These are phyloP conservation scores for Pseudococcus longispinus DNA, from an alignment of 2,888 invertebrate species.

Conservation along the genomic window DNA sequence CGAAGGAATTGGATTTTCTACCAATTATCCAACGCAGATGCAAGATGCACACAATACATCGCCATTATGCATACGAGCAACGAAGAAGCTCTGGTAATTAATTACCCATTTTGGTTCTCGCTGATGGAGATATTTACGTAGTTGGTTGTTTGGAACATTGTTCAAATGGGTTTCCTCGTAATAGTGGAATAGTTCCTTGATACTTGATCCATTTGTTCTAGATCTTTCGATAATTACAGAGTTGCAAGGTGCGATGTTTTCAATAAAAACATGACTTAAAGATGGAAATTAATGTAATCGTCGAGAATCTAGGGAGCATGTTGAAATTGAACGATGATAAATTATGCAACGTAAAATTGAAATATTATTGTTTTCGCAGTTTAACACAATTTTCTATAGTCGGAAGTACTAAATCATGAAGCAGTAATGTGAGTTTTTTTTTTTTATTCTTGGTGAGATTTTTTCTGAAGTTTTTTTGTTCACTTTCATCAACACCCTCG, in stretches of 20 bases:
- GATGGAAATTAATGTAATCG: not conserved
- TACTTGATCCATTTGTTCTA: not conserved
- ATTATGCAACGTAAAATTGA: too few relatives aligned
- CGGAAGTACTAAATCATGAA: too few relatives aligned
- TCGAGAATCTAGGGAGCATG: too few relatives aligned
- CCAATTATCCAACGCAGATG: not conserved
- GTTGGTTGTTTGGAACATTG: not conserved
- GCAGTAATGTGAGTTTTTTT: too few relatives aligned
- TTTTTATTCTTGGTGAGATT: too few relatives aligned
- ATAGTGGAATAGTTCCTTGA: not conserved
- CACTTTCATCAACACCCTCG: too few relatives aligned
- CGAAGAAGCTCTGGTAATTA: not conserved
- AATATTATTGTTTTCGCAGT: too few relatives aligned
- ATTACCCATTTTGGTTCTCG: not conserved
- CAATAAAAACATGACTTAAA: not conserved
- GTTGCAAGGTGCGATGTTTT: not conserved
- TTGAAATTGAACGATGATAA: too few relatives aligned
- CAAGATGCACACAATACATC: not conserved
- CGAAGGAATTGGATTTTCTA: not conserved
- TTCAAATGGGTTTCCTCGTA: not conserved
- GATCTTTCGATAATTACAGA: not conserved
- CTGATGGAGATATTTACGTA: not conserved
- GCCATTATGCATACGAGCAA: too few relatives aligned
- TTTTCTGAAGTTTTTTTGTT: too few relatives aligned
- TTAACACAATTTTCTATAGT: too few relatives aligned